Percentiles rank a stretch among this genome's conserved stretches.
These are phyloP conservation scores for Sebastes cheni DNA, from an alignment of 2,797 vertebrate genomes.

Conservation along the genomic window DNA sequence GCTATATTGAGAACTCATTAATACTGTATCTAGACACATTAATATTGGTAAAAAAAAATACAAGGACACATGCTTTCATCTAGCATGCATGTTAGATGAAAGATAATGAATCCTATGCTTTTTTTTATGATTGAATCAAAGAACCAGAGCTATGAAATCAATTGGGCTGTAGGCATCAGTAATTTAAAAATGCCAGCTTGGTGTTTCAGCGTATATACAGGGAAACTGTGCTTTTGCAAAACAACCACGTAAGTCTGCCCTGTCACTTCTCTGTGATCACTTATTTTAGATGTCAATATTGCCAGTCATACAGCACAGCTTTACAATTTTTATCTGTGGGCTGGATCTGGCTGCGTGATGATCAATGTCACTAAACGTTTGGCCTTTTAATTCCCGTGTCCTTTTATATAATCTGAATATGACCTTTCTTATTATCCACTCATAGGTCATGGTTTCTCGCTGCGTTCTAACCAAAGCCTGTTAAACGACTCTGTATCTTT, in stretches of 20 bases:
- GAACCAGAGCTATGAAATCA: background rate
- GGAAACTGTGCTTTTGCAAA: background rate
- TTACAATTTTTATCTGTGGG: background rate
- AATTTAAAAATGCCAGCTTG: background rate
- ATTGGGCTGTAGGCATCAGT: background rate
- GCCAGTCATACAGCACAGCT: background rate
- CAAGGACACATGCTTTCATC: slow-evolving; percentile 6
- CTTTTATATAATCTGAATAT: background rate
- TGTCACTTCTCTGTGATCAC: background rate
- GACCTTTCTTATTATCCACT: background rate
- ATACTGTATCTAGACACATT: background rate
- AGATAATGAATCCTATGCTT: background rate
- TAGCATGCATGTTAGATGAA: background rate
- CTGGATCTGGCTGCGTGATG: background rate
- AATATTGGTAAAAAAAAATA: background rate
- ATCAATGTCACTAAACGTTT: background rate
- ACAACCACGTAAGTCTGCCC: background rate
- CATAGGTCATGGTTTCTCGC: background rate
- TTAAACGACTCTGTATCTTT: slow-evolving; percentile 5
- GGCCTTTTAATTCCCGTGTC: background rate
- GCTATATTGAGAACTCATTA: background rate
- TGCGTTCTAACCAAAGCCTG: background rate
- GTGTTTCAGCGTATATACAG: background rate
- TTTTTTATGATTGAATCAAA: background rate
- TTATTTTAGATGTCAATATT: background rate